Base-by-base conservation (phyloP, 2,797 vertebrate genomes). In the Crax fasciolata region DNA sequence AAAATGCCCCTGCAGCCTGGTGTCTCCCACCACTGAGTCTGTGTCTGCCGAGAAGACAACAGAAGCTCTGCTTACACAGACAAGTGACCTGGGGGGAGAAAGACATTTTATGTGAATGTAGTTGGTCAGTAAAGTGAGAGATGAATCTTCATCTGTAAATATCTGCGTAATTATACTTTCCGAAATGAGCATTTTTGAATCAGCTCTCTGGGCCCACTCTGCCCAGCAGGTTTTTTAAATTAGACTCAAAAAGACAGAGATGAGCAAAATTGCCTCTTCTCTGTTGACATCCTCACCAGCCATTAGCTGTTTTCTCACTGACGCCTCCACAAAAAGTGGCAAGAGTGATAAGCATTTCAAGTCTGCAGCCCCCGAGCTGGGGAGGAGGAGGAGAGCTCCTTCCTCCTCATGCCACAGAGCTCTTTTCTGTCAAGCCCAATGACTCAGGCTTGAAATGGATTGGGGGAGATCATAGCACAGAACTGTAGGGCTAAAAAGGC, bases 291-390 rank as follows among this genome's bases (percentile, higher is more conserved):
- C 79, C 44, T 86, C 52, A 52, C 66, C 76, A 93, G 32, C 73
- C 80, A 94, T 92, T 95, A 96, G 87, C 92, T 91, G 63, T 90
- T 96, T 96, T 90, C 91, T 94, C 85, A n/a, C 91, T 67, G 67
- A 96, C 41, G 17, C 87, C 92, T 88, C 85, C 85, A 84, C 90
- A 93, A 79, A 90, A 91, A 91, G 93, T 90, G 81, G 83, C 71
- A 87, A 73, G 85, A 93, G 71, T 4, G 80, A 86, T 96, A 71
- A 86, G 43, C 54, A 48, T 78, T 84, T 89, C 41, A 91, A 65
- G 93, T 77, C 80, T 82, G 85, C 90, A 95, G 67, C 88, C 86
- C 74, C 67, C 1, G 0, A 87, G 74, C 83, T 76, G 63, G 72
- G 87, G 78, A 90, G 86, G 92, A 90, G 85, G 92, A 95, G 81